These are phyloP conservation scores for Pseudorhombus dupliciocellatus DNA, from an alignment of 2,113 vertebrate species.

Conservation along the genomic window DNA sequence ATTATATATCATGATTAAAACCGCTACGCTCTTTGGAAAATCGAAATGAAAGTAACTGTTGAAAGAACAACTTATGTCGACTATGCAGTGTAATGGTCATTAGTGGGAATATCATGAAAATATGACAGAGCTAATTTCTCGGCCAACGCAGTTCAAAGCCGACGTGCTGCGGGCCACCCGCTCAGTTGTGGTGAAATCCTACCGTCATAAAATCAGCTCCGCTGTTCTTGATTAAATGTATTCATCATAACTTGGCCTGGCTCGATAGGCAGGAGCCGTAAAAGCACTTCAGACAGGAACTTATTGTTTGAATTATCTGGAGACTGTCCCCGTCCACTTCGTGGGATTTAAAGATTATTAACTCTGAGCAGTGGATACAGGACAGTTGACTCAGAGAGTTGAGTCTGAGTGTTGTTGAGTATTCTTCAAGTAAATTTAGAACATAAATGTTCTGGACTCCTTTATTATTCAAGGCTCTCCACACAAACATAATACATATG, in stretches of 20 bases:
- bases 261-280: constrained; percentile 29
- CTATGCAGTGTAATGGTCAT: constrained; percentile 9
- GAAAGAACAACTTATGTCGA: constrained; percentile 27
- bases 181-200: constrained; percentile 42
- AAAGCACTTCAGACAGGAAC: constrained; percentile 24
- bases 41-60: constrained; percentile 24
- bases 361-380: background rate
- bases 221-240: constrained; percentile 57
- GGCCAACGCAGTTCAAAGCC: constrained; percentile 12
- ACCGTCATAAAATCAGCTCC: constrained; percentile 46
- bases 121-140: constrained; percentile 16
- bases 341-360: constrained; percentile 17
- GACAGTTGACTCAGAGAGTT: background rate
- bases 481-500: background rate
- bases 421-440: background rate
- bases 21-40: constrained; percentile 18
- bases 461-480: too few relatives aligned
- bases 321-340: background rate
- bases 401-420: background rate
- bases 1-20: constrained; percentile 32
- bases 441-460: background rate
- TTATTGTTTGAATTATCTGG: constrained; percentile 38
- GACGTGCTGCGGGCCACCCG: constrained; percentile 24
- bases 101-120: constrained; percentile 13
- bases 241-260: constrained; percentile 44